These are phyloP conservation scores for Pollenia labialis DNA, from an alignment of 2,888 invertebrate genomes.

Conservation along the genomic window DNA sequence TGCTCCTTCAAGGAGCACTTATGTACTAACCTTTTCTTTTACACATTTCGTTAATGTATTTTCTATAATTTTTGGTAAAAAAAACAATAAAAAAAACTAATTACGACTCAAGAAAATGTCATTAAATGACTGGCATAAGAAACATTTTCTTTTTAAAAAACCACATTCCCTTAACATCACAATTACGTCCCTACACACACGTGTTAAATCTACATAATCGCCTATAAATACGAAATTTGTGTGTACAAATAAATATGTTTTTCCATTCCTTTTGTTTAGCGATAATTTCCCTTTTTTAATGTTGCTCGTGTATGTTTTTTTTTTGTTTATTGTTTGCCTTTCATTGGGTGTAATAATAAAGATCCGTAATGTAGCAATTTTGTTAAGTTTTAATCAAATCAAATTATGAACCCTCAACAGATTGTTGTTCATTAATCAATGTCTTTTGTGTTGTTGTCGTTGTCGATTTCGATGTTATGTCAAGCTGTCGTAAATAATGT, in stretches of 20 bases:
- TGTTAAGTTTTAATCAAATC: conserved; percentile 57
- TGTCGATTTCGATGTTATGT: neutral
- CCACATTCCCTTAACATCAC: too few species aligned
- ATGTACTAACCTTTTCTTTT: neutral
- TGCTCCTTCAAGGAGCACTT: too few species aligned
- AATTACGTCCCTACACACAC: neutral
- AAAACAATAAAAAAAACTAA: neutral
- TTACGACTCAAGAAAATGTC: neutral
- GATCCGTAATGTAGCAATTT: conserved; percentile 36
- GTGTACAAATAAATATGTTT: too few species aligned
- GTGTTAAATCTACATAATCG: conserved; percentile 16
- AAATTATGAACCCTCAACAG: conserved; percentile 63
- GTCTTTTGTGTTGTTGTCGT: conserved; percentile 20
- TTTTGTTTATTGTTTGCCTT: neutral
- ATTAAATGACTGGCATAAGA: neutral
- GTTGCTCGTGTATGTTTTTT: neutral
- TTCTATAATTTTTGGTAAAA: neutral
- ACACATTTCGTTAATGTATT: neutral
- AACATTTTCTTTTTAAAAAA: neutral
- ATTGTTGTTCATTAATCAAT: conserved; percentile 69
- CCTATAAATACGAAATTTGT: conserved; percentile 14
- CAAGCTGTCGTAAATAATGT: conserved; percentile 23
- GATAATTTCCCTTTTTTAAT: neutral
- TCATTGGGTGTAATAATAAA: conserved; percentile 1
- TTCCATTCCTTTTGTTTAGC: too few species aligned